phyloP scores from a whole-genome alignment of 2,888 invertebrate species.

The Lithophane semibrunnea region DNA sequence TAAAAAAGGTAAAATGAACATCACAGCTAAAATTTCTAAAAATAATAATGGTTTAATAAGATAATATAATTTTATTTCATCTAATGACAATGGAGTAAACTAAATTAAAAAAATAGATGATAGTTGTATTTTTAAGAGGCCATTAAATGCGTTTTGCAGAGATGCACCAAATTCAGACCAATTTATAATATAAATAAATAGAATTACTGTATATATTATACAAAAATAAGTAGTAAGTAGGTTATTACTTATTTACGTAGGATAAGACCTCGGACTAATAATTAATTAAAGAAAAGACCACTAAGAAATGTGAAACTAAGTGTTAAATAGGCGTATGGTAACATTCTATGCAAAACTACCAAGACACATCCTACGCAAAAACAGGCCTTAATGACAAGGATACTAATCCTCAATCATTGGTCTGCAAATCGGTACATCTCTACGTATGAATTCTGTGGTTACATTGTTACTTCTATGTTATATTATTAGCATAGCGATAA shows the following conservation, averaged over 20 bases:
- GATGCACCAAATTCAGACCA: slow-evolving; percentile 21
- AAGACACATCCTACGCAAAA: background rate
- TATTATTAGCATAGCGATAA: slow-evolving; percentile 92
- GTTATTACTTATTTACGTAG: background rate
- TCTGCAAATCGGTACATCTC: slow-evolving; percentile 23
- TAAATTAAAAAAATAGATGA: slow-evolving; percentile 8
- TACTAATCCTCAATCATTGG: background rate
- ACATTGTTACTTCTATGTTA: slow-evolving; percentile 73
- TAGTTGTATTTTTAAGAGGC: slow-evolving; percentile 27
- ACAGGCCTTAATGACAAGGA: background rate
- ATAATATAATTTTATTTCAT: slow-evolving; percentile 14
- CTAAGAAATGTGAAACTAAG: background rate
- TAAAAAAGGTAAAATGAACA: slow-evolving; percentile 67
- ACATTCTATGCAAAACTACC: background rate
- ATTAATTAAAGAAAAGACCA: background rate
- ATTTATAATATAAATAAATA: background rate
- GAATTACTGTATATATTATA: background rate
- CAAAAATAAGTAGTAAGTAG: background rate
- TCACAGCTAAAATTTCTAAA: slow-evolving; percentile 70
- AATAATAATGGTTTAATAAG: slow-evolving; percentile 26
- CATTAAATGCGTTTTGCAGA: slow-evolving; percentile 42
- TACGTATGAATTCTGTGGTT: slow-evolving; percentile 39
- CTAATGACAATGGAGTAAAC: slow-evolving; percentile 5
- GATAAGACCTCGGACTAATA: background rate
- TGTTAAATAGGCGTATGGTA: slow-evolving; percentile 1